Conservation (phyloP, 2,797 vertebrate species). For the Rhynchotus rufescens region DNA sequence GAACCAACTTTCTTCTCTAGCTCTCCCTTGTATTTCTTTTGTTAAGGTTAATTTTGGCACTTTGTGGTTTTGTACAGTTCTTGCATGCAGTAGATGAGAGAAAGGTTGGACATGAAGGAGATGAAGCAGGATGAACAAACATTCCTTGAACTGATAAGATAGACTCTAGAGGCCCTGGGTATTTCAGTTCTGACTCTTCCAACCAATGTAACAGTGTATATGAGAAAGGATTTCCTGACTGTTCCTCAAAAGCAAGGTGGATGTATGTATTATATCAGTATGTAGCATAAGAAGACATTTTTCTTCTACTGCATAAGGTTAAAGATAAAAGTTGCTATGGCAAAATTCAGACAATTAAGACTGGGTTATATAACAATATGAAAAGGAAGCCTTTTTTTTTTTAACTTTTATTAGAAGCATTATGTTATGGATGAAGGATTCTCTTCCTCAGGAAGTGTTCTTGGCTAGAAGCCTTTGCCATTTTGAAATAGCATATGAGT, state of each 20-base stretch:
- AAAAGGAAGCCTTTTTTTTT: background rate
- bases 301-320: background rate
- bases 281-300: background rate
- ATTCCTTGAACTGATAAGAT: background rate
- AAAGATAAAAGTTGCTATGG: background rate
- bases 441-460: background rate
- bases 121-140: background rate
- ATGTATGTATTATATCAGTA: background rate
- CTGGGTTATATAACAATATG: background rate
- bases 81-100: background rate
- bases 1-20: background rate
- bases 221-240: background rate
- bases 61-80: background rate
- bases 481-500: background rate
- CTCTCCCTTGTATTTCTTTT: accelerated
- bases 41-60: background rate
- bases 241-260: background rate
- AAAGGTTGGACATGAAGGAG: background rate
- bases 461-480: background rate
- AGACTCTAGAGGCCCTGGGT: background rate
- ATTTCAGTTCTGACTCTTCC: background rate
- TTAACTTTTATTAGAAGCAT: background rate
- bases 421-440: background rate
- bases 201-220: background rate
- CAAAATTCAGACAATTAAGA: background rate